Conservation (phyloP, 1,140 invertebrate genomes). For the Sycophaga agraensis region DNA sequence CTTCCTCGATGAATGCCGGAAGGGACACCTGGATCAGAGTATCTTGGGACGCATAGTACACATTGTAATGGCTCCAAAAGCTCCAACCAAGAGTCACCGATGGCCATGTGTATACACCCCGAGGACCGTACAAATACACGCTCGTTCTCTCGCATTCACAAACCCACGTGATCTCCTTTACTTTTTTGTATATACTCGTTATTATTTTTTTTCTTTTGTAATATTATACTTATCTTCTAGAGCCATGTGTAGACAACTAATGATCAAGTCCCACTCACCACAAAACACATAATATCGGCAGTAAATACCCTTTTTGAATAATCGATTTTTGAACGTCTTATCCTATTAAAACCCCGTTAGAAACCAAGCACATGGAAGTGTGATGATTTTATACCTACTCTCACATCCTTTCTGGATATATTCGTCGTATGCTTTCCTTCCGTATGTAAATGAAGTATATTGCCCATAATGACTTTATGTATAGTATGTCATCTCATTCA, state of each 20-base stretch:
- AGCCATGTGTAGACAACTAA: slow-evolving; percentile 21
- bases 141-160: slow-evolving; percentile 20
- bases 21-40: neutral
- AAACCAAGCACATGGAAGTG: neutral
- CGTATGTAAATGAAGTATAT: slow-evolving; percentile 15
- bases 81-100: slow-evolving; percentile 10
- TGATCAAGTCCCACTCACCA: slow-evolving; percentile 26
- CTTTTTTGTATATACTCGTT: slow-evolving; percentile 2
- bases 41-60: slow-evolving; percentile 38
- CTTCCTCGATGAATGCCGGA: slow-evolving; percentile 2
- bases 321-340: slow-evolving; percentile 11
- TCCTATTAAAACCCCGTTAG: neutral
- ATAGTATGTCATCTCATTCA: slow-evolving; percentile 16
- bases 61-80: slow-evolving; percentile 37
- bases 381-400: slow-evolving; percentile 1
- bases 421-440: neutral
- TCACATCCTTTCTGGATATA: too few species aligned
- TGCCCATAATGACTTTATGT: slow-evolving; percentile 6
- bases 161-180: slow-evolving; percentile 4
- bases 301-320: slow-evolving; percentile 32
- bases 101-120: neutral
- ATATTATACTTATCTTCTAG: slow-evolving; percentile 16
- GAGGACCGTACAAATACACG: slow-evolving; percentile 16
- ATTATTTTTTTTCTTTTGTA: slow-evolving; percentile 2
- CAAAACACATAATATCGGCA: slow-evolving; percentile 23